phyloP scores from a whole-genome alignment of 2,797 vertebrate genomes.

The Gymnoscopelus microlampas region DNA sequence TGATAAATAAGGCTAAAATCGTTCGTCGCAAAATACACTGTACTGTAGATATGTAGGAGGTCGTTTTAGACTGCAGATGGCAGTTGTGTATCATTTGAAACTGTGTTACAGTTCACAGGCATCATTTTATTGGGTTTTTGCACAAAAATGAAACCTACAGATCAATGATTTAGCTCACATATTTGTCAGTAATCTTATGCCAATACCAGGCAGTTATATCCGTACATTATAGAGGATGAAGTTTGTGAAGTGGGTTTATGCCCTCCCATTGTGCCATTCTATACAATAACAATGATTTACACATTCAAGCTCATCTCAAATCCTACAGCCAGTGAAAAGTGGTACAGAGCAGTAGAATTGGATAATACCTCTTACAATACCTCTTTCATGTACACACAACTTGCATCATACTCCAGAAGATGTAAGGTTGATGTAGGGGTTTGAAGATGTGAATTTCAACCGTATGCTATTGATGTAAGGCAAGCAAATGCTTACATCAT shows the following conservation, averaged over 20 bases:
- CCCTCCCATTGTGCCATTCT: conserved; percentile 16
- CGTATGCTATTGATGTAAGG: too few species aligned
- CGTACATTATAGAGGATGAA: conserved; percentile 23
- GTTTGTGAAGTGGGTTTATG: not conserved
- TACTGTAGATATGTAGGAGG: not conserved
- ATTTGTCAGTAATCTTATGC: conserved; percentile 17
- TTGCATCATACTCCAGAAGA: too few species aligned
- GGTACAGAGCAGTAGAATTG: not conserved
- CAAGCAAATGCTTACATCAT: too few species aligned
- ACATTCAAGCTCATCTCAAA: conserved; percentile 13
- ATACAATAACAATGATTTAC: conserved; percentile 19
- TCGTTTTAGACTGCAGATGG: not conserved
- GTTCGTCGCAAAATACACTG: not conserved
- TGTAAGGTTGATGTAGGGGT: too few species aligned
- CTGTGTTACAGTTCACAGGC: not conserved
- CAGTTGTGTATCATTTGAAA: not conserved
- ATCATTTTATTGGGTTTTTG: too few species aligned
- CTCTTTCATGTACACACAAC: conserved; percentile 1
- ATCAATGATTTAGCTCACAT: not conserved
- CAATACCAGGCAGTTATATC: conserved; percentile 22
- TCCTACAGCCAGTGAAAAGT: conserved; percentile 26
- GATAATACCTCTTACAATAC: conserved; percentile 1
- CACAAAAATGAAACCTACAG: conserved; percentile 13
- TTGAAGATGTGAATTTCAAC: too few species aligned
- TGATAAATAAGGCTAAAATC: too few species aligned